Evolutionary conservation across 2,113 vertebrate genomes (phyloP).

Genomic region (Grus americana): DNA sequence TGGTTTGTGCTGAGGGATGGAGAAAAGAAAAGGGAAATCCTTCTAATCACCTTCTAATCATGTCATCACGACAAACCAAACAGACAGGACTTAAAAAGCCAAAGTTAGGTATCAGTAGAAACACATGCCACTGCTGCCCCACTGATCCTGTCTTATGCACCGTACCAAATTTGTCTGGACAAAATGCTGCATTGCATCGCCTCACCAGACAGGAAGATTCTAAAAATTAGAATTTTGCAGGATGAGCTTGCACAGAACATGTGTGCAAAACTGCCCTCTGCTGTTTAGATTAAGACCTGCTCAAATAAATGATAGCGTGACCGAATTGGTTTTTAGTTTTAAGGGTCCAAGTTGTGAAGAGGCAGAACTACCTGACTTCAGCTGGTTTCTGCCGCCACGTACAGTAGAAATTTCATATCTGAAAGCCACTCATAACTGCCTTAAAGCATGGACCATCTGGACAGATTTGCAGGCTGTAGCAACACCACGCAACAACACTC

Average conservation of each 20-base stretch:
- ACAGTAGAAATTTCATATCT: not conserved
- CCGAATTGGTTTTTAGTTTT: not conserved
- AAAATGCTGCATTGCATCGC: conserved; percentile 57
- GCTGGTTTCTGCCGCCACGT: not conserved
- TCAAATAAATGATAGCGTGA: not conserved
- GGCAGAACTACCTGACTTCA: not conserved
- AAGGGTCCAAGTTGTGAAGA: not conserved
- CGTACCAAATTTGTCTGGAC: not conserved
- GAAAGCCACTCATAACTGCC: not conserved
- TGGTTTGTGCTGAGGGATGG: not conserved
- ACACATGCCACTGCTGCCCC: not conserved
- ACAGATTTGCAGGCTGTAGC: not conserved
- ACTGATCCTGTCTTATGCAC: not conserved
- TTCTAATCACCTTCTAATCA: not conserved
- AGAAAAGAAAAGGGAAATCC: not conserved
- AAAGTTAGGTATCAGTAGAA: not conserved
- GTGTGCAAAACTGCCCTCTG: conserved; percentile 57
- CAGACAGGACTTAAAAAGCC: not conserved
- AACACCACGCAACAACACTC: not conserved
- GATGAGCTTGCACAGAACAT: not conserved
- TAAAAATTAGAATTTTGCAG: not conserved
- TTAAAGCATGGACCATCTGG: not conserved
- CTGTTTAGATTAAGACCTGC: conserved; percentile 7
- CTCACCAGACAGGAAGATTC: not conserved
- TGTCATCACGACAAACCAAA: not conserved